Evolutionary conservation across 2,888 invertebrate genomes (phyloP).

Genomic region (Eilema griseolum): DNA sequence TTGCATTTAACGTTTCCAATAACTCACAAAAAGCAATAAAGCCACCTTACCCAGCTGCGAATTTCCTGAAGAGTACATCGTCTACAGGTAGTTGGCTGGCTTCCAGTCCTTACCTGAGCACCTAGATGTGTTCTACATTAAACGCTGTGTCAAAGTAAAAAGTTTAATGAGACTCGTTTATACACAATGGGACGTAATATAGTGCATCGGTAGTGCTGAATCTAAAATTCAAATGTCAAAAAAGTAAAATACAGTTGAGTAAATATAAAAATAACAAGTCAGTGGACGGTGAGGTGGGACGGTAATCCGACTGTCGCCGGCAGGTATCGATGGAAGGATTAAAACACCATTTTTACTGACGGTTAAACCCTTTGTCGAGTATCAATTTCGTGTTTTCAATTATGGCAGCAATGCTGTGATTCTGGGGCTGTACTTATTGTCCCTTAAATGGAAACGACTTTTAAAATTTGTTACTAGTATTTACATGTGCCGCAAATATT

Average conservation of each 20-base stretch:
- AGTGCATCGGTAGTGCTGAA: constrained; percentile 24
- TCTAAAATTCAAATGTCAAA: constrained; percentile 50
- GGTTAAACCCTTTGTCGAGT: constrained; percentile 68
- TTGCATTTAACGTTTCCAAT: constrained; percentile 62
- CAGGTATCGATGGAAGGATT: constrained; percentile 83
- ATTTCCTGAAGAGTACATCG: constrained; percentile 67
- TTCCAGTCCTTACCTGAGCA: constrained; percentile 76
- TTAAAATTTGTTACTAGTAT: neutral
- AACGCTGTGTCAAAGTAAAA: constrained; percentile 65
- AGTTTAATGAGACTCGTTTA: constrained; percentile 64
- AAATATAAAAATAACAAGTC: constrained; percentile 62
- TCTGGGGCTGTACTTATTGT: constrained; percentile 41
- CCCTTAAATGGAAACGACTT: neutral
- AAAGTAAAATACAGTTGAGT: constrained; percentile 52
- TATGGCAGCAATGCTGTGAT: constrained; percentile 59
- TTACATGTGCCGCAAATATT: neutral
- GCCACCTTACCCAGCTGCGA: constrained; percentile 62
- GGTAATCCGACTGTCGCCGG: constrained; percentile 79
- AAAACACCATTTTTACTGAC: constrained; percentile 82
- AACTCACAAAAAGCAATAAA: constrained; percentile 59
- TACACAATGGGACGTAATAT: constrained; percentile 25
- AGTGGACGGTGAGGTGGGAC: constrained; percentile 66
- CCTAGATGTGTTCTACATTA: constrained; percentile 72
- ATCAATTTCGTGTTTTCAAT: constrained; percentile 74
- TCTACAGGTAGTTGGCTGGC: constrained; percentile 84